A percentile compares a stretch with the other conserved stretches of the same genome.
Evolutionary conservation across 2,113 vertebrate species (phyloP).

Genomic region (Rattus rattus): DNA sequence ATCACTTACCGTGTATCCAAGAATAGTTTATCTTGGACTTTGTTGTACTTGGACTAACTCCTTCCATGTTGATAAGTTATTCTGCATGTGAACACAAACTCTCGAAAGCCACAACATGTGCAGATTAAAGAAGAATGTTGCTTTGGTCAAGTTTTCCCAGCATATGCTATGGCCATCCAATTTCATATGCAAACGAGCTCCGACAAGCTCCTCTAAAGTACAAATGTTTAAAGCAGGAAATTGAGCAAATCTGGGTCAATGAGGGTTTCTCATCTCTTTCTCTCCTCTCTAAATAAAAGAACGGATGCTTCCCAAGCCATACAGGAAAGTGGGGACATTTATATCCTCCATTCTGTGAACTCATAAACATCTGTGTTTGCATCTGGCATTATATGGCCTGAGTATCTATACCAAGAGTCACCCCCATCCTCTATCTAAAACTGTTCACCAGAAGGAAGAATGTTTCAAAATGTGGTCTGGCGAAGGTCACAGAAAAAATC

Average conservation of each 20-base stretch:
- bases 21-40: not conserved
- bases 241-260: conserved; percentile 57
- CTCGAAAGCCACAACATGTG: not conserved
- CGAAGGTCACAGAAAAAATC: conserved; percentile 13
- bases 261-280: not conserved
- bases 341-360: conserved; percentile 29
- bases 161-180: not conserved
- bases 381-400: conserved; percentile 11
- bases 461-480: conserved; percentile 35
- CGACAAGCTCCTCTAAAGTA: conserved; percentile 34
- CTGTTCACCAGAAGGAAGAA: conserved; percentile 59
- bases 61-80: not conserved
- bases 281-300: conserved; percentile 44
- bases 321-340: not conserved
- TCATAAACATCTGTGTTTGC: conserved; percentile 49
- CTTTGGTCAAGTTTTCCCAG: conserved; percentile 40
- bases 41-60: not conserved
- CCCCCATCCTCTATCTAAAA: conserved; percentile 24
- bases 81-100: not conserved
- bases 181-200: conserved; percentile 52
- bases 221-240: conserved; percentile 63
- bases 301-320: not conserved
- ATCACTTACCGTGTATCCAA: not conserved
- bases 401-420: conserved; percentile 3
- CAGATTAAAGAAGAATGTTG: conserved; percentile 42